A percentile compares a stretch with the other conserved stretches of the same genome.
These are phyloP conservation scores for Cotesia congregata DNA, from an alignment of 2,888 invertebrate genomes.

Conservation along the genomic window DNA sequence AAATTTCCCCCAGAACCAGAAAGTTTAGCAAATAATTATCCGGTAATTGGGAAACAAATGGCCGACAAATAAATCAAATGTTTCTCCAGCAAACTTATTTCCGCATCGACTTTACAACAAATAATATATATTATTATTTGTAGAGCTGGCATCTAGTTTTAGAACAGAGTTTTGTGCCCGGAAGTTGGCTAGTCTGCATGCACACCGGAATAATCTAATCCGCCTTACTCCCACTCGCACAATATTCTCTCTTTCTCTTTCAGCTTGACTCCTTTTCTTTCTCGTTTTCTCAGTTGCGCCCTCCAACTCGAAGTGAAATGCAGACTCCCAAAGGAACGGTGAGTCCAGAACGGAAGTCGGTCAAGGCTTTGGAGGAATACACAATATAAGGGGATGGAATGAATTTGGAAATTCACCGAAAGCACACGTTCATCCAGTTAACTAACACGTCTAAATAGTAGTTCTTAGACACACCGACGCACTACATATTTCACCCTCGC, in stretches of 20 bases:
- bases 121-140: conserved; percentile 23
- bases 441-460: background rate
- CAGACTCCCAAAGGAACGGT: background rate
- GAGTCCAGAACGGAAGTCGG: conserved; percentile 21
- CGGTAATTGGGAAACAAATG: background rate
- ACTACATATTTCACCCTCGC: background rate
- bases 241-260: conserved; percentile 20
- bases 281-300: conserved; percentile 2
- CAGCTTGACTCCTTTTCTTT: conserved; percentile 4
- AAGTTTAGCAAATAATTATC: background rate
- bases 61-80: background rate
- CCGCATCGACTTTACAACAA: conserved; percentile 10
- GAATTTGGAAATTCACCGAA: conserved; percentile 12
- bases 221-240: conserved; percentile 47
- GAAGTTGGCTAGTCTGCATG: conserved; percentile 50
- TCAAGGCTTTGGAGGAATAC: conserved; percentile 20
- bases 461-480: conserved; percentile 1
- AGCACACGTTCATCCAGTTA: conserved; percentile 15
- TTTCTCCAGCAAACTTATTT: conserved; percentile 20
- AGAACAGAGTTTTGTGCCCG: conserved; percentile 49
- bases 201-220: conserved; percentile 60
- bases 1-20: too few species aligned
- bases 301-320: conserved; percentile 9
- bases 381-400: background rate
- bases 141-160: conserved; percentile 33